Conservation (phyloP, 2,888 invertebrate genomes). For the Oxyscelio sp. region DNA sequence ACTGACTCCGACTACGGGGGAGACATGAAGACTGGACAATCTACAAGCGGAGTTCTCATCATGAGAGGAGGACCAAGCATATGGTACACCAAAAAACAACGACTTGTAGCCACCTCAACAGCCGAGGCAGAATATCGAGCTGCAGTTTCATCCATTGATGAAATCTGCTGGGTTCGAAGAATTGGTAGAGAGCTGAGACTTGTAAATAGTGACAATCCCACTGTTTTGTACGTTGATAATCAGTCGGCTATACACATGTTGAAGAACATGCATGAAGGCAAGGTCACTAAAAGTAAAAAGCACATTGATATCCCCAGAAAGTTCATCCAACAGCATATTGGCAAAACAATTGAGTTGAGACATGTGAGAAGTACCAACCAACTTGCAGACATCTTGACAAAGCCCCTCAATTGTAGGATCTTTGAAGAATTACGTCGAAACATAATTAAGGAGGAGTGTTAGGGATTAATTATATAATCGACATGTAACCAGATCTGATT, state of each 20-base stretch:
- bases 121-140: slow-evolving; percentile 82
- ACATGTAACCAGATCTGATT: too few species aligned
- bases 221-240: background rate
- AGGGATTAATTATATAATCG: too few species aligned
- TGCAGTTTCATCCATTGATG: slow-evolving; percentile 78
- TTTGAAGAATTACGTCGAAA: background rate
- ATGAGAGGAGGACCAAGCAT: slow-evolving; percentile 77
- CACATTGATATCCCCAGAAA: background rate
- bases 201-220: too few species aligned
- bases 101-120: slow-evolving; percentile 73
- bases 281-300: background rate
- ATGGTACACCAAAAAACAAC: slow-evolving; percentile 78
- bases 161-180: too few species aligned
- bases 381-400: background rate
- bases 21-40: slow-evolving; percentile 1
- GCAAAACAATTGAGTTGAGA: background rate
- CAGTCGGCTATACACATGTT: background rate
- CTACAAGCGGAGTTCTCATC: background rate
- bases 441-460: slow-evolving; percentile 22
- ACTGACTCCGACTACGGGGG: slow-evolving; percentile 71
- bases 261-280: background rate
- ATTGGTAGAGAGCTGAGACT: slow-evolving; percentile 73
- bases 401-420: background rate
- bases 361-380: background rate
- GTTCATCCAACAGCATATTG: background rate